These are phyloP conservation scores for Indicator indicator DNA, from an alignment of 2,113 vertebrate genomes.

Conservation along the genomic window DNA sequence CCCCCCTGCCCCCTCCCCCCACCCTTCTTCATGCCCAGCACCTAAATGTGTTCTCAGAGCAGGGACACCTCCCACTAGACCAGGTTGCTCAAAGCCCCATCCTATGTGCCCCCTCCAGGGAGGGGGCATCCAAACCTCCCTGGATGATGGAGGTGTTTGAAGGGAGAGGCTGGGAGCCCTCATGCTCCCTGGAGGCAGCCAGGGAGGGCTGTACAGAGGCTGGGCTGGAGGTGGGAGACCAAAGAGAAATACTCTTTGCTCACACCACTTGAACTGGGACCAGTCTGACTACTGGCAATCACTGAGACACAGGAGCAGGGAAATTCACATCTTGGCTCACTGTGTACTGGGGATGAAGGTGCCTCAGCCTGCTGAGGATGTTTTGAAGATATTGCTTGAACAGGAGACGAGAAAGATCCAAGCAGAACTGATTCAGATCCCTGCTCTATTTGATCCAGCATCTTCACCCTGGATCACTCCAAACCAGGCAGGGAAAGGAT, in stretches of 20 bases:
- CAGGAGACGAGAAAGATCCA: not conserved
- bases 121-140: no score
- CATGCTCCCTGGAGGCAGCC: not conserved
- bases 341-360: not conserved
- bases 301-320: not conserved
- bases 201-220: not conserved
- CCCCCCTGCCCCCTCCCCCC: not conserved
- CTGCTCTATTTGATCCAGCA: not conserved
- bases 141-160: not conserved
- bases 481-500: not conserved
- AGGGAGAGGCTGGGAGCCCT: not conserved
- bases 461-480: not conserved
- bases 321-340: not conserved
- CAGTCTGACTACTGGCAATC: not conserved
- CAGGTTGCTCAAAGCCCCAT: no score
- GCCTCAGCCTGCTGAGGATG: not conserved
- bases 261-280: not conserved
- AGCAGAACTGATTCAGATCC: not conserved
- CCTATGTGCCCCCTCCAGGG: no score
- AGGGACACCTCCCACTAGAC: no score
- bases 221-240: not conserved
- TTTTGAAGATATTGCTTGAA: not conserved
- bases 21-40: not conserved
- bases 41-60: not conserved
- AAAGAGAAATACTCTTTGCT: accelerated